phyloP scores from a whole-genome alignment of 2,888 invertebrate species.

The Emmelina monodactyla region DNA sequence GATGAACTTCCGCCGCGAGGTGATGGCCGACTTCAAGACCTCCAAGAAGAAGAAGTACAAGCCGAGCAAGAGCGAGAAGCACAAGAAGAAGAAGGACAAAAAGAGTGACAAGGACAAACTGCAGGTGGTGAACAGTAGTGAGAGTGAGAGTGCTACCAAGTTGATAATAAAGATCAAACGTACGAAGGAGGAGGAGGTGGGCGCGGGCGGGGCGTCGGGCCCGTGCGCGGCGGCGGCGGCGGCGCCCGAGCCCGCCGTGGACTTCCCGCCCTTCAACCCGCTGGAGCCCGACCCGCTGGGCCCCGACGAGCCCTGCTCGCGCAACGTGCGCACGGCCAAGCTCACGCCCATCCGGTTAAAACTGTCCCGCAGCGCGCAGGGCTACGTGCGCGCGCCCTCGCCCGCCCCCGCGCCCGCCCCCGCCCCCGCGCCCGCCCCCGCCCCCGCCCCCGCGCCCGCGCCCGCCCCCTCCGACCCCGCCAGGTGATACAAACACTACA shows the following conservation, averaged over 20 bases:
- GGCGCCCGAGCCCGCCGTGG: slow-evolving; percentile 35
- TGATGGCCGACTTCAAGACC: slow-evolving; percentile 84
- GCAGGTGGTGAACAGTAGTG: slow-evolving; percentile 48
- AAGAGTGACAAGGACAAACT: slow-evolving; percentile 53
- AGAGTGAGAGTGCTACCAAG: slow-evolving; percentile 73
- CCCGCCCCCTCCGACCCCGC: slow-evolving; percentile 41
- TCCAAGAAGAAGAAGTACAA: slow-evolving; percentile 67
- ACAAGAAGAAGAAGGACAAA: slow-evolving; percentile 63
- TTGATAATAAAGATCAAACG: slow-evolving; percentile 78
- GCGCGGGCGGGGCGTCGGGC: slow-evolving; percentile 23
- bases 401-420: slow-evolving; percentile 24
- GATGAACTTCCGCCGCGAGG: slow-evolving; percentile 85
- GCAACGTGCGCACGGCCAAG: slow-evolving; percentile 71
- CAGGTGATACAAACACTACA: slow-evolving; percentile 83
- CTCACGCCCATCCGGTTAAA: slow-evolving; percentile 85
- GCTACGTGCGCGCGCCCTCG: slow-evolving; percentile 48
- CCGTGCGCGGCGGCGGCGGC: slow-evolving; percentile 30
- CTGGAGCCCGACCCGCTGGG: slow-evolving; percentile 52
- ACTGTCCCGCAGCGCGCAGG: slow-evolving; percentile 81
- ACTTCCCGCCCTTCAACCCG: slow-evolving; percentile 56
- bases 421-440: slow-evolving; percentile 19
- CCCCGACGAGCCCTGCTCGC: slow-evolving; percentile 51
- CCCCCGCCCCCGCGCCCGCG: slow-evolving; percentile 14
- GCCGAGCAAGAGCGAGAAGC: slow-evolving; percentile 45
- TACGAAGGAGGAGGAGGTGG: slow-evolving; percentile 38